Evolutionary conservation across 2,113 vertebrate genomes (phyloP).

Genomic region (Thalassoma bifasciatum): DNA sequence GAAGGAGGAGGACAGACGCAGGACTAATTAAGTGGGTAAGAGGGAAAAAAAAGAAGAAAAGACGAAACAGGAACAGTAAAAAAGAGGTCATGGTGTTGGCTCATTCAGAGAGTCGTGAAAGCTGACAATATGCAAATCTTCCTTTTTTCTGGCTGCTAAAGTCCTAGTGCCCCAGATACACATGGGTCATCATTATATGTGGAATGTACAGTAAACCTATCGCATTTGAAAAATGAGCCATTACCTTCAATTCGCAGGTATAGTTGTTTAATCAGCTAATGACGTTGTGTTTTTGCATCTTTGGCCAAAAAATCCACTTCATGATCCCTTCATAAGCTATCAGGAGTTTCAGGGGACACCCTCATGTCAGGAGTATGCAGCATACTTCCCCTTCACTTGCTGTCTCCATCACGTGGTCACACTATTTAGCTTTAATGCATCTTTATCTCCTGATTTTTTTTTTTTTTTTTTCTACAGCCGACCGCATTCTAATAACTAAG

Average conservation of each 20-base stretch:
- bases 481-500: background rate
- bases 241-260: too few relatives aligned
- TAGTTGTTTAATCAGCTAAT: too few relatives aligned
- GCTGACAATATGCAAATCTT: background rate
- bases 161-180: slow-evolving; percentile 1
- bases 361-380: background rate
- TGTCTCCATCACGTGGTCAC: slow-evolving; percentile 11
- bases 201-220: background rate
- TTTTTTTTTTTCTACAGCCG: too few relatives aligned
- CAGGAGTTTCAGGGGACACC: slow-evolving; percentile 5
- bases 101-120: background rate
- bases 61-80: slow-evolving; percentile 26
- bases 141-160: background rate
- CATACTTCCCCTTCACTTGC: background rate
- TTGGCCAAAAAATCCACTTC: too few relatives aligned
- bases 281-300: too few relatives aligned
- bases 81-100: slow-evolving; percentile 15
- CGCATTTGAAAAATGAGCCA: too few relatives aligned
- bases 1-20: slow-evolving; percentile 29
- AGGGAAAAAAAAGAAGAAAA: slow-evolving; percentile 24
- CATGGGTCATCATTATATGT: background rate
- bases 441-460: background rate
- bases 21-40: slow-evolving; percentile 41
- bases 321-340: slow-evolving; percentile 2
- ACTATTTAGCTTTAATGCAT: slow-evolving; percentile 26